Conservation (phyloP, 2,888 invertebrate species). For the Eubasilissa splendida region DNA sequence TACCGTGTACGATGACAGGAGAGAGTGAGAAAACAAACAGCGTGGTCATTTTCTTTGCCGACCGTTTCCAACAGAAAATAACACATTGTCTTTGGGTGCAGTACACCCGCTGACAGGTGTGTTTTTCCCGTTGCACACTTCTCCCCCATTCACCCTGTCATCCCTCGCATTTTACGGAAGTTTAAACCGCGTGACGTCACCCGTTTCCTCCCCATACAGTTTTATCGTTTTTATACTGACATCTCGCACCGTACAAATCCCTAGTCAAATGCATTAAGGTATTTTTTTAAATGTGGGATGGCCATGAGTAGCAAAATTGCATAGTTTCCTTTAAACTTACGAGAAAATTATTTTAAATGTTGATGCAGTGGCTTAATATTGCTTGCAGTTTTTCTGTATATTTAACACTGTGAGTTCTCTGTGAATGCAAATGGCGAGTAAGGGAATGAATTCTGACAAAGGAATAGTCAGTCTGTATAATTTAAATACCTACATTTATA, state of each 20-base stretch:
- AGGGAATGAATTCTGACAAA: no score
- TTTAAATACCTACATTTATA: no score
- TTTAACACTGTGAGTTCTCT: no score
- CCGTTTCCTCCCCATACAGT: constrained; percentile 51
- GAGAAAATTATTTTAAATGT: no score
- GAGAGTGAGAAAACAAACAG: constrained; percentile 5
- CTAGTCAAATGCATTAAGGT: constrained; percentile 24
- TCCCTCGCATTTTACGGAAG: constrained; percentile 36
- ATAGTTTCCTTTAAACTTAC: no score
- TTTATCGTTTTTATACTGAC: constrained; percentile 54
- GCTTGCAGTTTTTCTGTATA: no score
- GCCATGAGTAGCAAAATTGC: no score
- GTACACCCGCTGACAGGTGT: constrained; percentile 43
- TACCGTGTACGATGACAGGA: background rate
- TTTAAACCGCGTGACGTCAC: constrained; percentile 48
- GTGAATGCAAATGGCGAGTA: no score
- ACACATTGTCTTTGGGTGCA: constrained; percentile 18
- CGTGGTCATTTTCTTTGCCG: constrained; percentile 4
- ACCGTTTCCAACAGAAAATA: constrained; percentile 24
- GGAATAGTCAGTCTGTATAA: no score
- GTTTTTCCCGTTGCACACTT: constrained; percentile 26
- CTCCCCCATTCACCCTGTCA: constrained; percentile 9
- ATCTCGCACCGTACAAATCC: constrained; percentile 39
- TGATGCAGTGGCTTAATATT: no score
- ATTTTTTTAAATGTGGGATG: background rate